Evolutionary conservation across 2,888 invertebrate genomes (phyloP).

Genomic region (Ptychoptera albimana): DNA sequence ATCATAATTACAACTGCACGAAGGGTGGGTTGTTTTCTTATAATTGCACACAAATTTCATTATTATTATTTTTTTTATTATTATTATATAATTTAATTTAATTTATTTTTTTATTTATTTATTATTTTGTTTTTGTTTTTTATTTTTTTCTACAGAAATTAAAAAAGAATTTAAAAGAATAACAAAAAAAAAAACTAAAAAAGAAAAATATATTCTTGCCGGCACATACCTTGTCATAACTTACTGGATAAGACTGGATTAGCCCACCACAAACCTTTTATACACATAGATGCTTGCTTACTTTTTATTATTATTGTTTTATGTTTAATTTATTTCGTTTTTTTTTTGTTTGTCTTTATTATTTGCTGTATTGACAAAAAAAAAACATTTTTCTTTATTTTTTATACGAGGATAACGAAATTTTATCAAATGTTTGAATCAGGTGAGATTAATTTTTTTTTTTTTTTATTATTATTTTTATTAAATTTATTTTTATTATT

Average conservation of each 20-base stretch:
- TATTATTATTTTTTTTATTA: too few species aligned
- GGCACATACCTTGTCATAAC: too few species aligned
- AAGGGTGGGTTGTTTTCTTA: too few species aligned
- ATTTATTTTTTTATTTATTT: neutral
- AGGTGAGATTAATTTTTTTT: conserved; percentile 3
- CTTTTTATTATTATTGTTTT: too few species aligned
- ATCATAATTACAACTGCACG: too few species aligned
- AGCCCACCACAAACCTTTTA: too few species aligned
- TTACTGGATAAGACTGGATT: too few species aligned
- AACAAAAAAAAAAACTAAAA: too few species aligned
- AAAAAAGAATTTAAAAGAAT: neutral
- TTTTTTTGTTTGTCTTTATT: neutral
- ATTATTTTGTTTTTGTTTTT: neutral
- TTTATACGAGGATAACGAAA: too few species aligned
- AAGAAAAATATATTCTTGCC: too few species aligned
- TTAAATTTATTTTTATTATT: conserved; percentile 1
- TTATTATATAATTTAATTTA: neutral
- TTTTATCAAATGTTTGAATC: conserved; percentile 3
- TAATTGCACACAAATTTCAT: neutral
- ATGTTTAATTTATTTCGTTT: neutral
- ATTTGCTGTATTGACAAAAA: neutral
- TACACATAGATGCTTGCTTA: too few species aligned
- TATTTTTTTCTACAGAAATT: conserved; percentile 1
- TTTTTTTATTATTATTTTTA: neutral
- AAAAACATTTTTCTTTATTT: neutral